A percentile compares a stretch with the other conserved stretches of the same genome.
Evolutionary conservation across 1,140 invertebrate species (phyloP).

Genomic region (Yoshiicerus persimilis): DNA sequence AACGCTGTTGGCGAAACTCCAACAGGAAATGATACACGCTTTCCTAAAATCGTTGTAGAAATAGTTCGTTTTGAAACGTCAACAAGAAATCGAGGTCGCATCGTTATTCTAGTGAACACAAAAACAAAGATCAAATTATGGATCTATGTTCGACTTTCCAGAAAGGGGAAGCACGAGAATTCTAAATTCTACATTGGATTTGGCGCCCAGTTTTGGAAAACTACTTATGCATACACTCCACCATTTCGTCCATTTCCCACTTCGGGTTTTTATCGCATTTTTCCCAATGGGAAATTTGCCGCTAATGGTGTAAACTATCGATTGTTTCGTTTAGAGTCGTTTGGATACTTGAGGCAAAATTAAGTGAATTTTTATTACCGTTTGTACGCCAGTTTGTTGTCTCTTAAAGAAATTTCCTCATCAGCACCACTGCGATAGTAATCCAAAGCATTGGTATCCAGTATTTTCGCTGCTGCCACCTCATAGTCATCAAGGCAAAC

Average conservation of each 20-base stretch:
- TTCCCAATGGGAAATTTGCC: no score
- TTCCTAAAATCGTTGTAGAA: conserved; percentile 63
- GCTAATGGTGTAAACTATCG: no score
- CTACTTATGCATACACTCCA: no score
- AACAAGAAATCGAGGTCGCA: conserved; percentile 75
- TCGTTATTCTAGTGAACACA: conserved; percentile 48
- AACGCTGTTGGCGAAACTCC: conserved; percentile 89
- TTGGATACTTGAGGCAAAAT: no score
- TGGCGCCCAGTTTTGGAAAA: no score
- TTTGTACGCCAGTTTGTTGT: conserved; percentile 26
- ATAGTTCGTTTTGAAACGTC: conserved; percentile 71
- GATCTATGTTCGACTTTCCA: no score
- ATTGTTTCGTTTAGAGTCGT: no score
- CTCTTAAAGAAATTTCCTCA: conserved; percentile 70
- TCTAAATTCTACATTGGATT: no score
- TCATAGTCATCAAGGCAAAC: conserved; percentile 81
- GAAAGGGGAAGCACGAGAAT: no score
- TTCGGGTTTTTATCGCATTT: no score
- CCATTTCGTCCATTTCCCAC: no score
- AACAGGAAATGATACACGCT: conserved; percentile 74
- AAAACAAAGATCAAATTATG: neutral
- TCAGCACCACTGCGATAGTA: conserved; percentile 88
- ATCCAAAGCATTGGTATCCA: conserved; percentile 71
- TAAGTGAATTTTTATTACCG: no score
- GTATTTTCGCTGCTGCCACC: conserved; percentile 63